A percentile compares a stretch with the other conserved stretches of the same genome.
Evolutionary conservation across 2,888 invertebrate species (phyloP).

Genomic region (Ectobius pallidus): DNA sequence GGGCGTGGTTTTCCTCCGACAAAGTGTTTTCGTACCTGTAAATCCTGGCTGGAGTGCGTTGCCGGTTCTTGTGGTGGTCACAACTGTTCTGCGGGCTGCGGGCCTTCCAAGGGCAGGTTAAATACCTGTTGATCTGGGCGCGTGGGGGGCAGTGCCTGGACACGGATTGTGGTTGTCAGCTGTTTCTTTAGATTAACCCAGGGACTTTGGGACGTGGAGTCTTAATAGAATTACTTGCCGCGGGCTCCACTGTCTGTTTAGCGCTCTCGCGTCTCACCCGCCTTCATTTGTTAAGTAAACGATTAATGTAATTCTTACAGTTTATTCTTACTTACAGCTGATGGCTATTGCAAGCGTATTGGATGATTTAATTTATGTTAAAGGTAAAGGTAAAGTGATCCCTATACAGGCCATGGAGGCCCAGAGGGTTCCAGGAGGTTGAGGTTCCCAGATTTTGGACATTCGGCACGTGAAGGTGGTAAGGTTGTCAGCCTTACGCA

Average conservation of each 20-base stretch:
- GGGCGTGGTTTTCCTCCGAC: too few relatives aligned
- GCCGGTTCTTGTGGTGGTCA: neutral
- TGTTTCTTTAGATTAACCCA: constrained; percentile 30
- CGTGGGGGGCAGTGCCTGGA: neutral
- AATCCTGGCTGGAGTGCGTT: too few relatives aligned
- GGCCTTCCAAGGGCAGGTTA: constrained; percentile 22
- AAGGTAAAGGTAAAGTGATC: too few relatives aligned
- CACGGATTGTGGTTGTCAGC: constrained; percentile 23
- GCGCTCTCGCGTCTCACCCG: neutral
- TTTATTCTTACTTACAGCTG: neutral
- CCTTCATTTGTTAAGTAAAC: neutral
- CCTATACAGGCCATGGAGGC: too few relatives aligned
- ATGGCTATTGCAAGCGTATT: neutral
- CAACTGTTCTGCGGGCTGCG: constrained; percentile 11
- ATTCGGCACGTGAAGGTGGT: too few relatives aligned
- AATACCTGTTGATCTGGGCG: constrained; percentile 25
- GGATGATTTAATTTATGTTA: neutral
- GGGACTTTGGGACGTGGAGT: constrained; percentile 35
- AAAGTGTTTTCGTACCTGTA: too few relatives aligned
- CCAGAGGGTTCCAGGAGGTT: too few relatives aligned
- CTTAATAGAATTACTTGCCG: constrained; percentile 11
- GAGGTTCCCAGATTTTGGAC: too few relatives aligned
- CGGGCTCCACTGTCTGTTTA: neutral
- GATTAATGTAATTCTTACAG: neutral
- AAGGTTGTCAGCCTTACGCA: too few relatives aligned